phyloP scores from a whole-genome alignment of 2,888 invertebrate genomes.

The Apamea sordens region DNA sequence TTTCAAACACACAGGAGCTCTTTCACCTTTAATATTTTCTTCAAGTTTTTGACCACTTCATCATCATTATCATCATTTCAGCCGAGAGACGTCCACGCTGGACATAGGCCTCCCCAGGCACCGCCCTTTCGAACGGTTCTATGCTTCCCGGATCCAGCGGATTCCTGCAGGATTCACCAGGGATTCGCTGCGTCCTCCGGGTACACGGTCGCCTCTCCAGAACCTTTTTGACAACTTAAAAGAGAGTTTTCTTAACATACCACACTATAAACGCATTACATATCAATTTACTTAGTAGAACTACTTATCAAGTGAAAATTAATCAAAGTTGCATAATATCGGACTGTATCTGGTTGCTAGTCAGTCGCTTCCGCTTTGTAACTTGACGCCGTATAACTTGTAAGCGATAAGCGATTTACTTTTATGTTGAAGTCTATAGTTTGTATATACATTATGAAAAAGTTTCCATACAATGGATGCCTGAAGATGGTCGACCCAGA shows the following conservation, averaged over 20 bases:
- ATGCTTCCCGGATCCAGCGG: no score
- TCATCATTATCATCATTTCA: background rate
- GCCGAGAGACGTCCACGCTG: background rate
- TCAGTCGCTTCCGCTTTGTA: conserved; percentile 1
- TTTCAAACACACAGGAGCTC: background rate
- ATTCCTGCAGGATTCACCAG: no score
- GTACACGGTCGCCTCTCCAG: background rate
- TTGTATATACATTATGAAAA: no score
- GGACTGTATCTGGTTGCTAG: background rate
- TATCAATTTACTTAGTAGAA: conserved; percentile 17
- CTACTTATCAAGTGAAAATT: conserved; percentile 21
- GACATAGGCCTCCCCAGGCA: background rate
- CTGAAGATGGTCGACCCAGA: no score
- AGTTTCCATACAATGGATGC: no score
- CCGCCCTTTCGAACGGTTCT: no score
- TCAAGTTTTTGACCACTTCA: background rate
- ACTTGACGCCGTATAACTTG: conserved; percentile 6
- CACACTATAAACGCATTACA: background rate
- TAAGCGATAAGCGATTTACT: conserved; percentile 8
- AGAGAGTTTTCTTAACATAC: background rate
- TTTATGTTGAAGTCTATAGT: background rate
- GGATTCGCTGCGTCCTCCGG: background rate
- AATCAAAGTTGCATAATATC: conserved; percentile 12
- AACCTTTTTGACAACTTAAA: background rate
- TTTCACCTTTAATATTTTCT: background rate